Evolutionary conservation across 2,888 invertebrate species (phyloP).

Genomic region (Pycnomerus fuliginosus): DNA sequence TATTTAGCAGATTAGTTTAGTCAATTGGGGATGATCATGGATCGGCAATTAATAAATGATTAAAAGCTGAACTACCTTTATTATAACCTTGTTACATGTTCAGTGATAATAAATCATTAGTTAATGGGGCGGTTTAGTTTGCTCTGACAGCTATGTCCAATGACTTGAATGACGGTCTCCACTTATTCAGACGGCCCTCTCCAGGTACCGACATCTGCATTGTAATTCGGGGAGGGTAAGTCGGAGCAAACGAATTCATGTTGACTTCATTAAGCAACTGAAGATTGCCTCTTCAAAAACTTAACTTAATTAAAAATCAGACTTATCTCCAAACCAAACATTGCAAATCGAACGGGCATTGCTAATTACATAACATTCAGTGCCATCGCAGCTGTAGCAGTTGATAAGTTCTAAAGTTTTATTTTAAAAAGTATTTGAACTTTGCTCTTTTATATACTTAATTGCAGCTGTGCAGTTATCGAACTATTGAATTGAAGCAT

Average conservation of each 20-base stretch:
- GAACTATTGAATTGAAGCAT: too few species aligned
- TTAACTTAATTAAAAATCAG: too few species aligned
- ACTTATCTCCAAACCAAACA: too few species aligned
- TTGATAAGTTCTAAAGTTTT: conserved; percentile 17
- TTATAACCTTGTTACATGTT: conserved; percentile 23
- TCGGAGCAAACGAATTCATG: too few species aligned
- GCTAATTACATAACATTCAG: conserved; percentile 18
- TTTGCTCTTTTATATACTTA: too few species aligned
- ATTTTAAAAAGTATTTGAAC: conserved; percentile 15
- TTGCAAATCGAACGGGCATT: too few species aligned
- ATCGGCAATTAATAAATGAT: conserved; percentile 24
- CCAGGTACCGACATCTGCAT: conserved; percentile 8
- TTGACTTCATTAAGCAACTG: too few species aligned
- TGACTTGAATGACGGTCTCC: conserved; percentile 8
- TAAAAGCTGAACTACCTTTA: conserved; percentile 20
- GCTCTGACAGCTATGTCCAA: conserved; percentile 19
- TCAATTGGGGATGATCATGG: background rate
- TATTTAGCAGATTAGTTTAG: too few species aligned
- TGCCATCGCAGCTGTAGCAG: conserved; percentile 19
- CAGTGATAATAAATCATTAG: conserved; percentile 25
- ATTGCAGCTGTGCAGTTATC: too few species aligned
- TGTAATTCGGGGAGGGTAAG: conserved; percentile 6
- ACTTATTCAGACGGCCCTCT: conserved; percentile 13
- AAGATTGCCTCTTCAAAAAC: too few species aligned
- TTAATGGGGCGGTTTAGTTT: conserved; percentile 21